phyloP scores from a whole-genome alignment of 2,888 invertebrate species.

The Vannuccia rotundouncinata region DNA sequence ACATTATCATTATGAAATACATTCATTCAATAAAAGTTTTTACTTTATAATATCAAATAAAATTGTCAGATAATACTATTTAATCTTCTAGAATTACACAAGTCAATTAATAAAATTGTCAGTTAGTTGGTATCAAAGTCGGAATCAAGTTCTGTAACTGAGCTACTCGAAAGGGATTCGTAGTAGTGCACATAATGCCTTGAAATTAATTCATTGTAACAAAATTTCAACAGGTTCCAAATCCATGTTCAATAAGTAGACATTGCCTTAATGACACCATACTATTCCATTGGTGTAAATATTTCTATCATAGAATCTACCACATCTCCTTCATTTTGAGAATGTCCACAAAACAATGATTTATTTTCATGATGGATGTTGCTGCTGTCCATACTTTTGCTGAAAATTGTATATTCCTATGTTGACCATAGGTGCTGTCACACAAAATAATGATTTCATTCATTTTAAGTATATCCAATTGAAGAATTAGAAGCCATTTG shows the following conservation, averaged over 20 bases:
- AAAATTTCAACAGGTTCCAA: too few species aligned
- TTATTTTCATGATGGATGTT: not conserved
- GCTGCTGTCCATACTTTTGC: not conserved
- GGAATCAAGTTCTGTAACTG: too few species aligned
- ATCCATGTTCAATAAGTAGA: not conserved
- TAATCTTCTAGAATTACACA: too few species aligned
- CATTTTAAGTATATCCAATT: not conserved
- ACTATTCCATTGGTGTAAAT: not conserved
- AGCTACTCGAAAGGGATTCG: too few species aligned
- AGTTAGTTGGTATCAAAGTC: too few species aligned
- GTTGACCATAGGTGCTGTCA: not conserved
- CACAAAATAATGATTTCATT: not conserved
- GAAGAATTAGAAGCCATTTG: not conserved
- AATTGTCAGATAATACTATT: too few species aligned
- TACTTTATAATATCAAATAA: too few species aligned
- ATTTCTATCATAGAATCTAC: not conserved
- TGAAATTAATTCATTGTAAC: too few species aligned
- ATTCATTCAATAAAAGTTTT: too few species aligned
- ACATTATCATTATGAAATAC: too few species aligned
- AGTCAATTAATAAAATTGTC: too few species aligned
- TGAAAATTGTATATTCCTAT: not conserved
- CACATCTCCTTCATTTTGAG: not conserved
- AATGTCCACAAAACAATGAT: not conserved
- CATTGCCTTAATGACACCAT: not conserved
- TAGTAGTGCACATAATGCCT: too few species aligned